Evolutionary conservation across 1,140 invertebrate genomes (phyloP), one percentile per base, ranked within the genome.

Genomic region (Temnothorax longispinosus): DNA sequence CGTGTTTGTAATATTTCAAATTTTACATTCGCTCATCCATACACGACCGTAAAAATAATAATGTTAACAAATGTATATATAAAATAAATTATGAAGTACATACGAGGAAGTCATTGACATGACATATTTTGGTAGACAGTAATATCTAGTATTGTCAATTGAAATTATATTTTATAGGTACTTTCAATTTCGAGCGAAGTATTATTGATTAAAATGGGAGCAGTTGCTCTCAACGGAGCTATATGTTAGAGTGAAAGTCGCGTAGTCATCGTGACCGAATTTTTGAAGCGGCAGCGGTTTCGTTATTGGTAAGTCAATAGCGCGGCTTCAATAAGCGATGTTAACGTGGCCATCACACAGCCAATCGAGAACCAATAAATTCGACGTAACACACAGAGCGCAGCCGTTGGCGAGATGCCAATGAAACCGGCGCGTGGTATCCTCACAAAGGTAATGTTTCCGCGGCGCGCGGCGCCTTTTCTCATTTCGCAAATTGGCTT

Each of bases 361-460:
- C 54, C 80, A 27, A 75, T 84, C 80, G 80, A 60, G 41, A 84
- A 75, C 38, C 80, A 74, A 84, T 84, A 84, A 69, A 84, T 60
- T 75, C 38, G 13, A 71, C 50, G 11, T 18, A 47, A 32, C 76
- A 44, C 76, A 44, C n/a, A 35, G 41, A 84, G 50, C 21, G 18
- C 27, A 84, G 15, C 69, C 18, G 67, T 74, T 60, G 67, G 80
- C 27, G 41, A 50, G 69, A 84, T 35, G 41, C 67, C 52, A 35
- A 74, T 27, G 21, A 84, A 21, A 32, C n/a, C 4, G 35, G 47
- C 32, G 62, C 4, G n/a, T 71, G 38, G 47, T 52, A 38, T 15
- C 4, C 32, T 32, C n/a, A 71, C 78, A 71, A 82, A 74, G 80
- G 21, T 82, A 44, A 72, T 52, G 38, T 82, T 74, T 60, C 32